phyloP scores from a whole-genome alignment of 2,888 invertebrate species.

The Melanostoma mellinum region DNA sequence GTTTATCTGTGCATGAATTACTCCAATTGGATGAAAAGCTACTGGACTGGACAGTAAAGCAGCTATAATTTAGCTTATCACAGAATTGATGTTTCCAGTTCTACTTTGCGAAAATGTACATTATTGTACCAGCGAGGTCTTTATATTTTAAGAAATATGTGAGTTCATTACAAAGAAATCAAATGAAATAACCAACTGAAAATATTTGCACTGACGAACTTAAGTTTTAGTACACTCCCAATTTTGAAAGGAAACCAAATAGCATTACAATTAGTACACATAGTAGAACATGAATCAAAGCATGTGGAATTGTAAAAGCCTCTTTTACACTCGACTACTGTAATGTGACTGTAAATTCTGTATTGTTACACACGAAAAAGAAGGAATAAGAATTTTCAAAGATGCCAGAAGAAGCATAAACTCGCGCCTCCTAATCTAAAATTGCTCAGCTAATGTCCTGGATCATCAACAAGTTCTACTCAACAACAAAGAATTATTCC shows the following conservation, averaged over 20 bases:
- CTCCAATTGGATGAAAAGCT: conserved; percentile 28
- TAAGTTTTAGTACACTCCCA: too few species aligned
- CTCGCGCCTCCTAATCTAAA: conserved; percentile 99
- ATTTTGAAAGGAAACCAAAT: too few species aligned
- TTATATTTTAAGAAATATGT: too few species aligned
- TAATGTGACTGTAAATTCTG: conserved; percentile 56
- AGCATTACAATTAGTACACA: too few species aligned
- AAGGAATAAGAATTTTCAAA: conserved; percentile 39
- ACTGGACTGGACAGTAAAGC: conserved; percentile 19
- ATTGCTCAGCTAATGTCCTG: conserved; percentile 99
- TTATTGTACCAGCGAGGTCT: not conserved
- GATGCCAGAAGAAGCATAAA: conserved; percentile 94
- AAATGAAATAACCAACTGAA: too few species aligned
- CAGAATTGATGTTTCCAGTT: conserved; percentile 21
- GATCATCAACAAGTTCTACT: conserved; percentile 99
- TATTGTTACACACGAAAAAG: conserved; percentile 24
- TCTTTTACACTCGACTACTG: conserved; percentile 13
- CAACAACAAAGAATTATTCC: conserved; percentile 98
- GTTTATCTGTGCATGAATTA: conserved; percentile 45
- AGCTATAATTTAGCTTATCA: not conserved
- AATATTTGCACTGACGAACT: too few species aligned
- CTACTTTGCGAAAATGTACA: not conserved
- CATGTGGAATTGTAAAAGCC: too few species aligned
- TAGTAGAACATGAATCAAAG: too few species aligned
- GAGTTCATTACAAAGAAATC: too few species aligned